Evolutionary conservation across 2,888 invertebrate genomes (phyloP).

Genomic region (Cheilosia pagana): DNA sequence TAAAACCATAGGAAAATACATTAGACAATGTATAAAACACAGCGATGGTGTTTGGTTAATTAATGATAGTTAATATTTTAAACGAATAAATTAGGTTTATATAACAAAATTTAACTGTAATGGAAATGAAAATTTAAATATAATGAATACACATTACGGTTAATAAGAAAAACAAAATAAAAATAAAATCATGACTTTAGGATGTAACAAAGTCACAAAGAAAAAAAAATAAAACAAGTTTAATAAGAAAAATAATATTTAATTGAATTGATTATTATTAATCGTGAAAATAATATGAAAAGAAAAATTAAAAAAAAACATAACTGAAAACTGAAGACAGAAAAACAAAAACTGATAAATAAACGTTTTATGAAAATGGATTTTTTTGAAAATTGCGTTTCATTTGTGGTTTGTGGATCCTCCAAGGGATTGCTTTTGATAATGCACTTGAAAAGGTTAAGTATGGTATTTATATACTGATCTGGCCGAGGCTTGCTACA

Average conservation of each 20-base stretch:
- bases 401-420: neutral
- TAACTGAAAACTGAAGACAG: constrained; percentile 8
- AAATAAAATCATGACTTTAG: constrained; percentile 39
- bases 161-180: neutral
- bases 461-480: no score
- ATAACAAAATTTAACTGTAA: constrained; percentile 44
- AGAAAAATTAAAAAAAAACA: constrained; percentile 31
- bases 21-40: constrained; percentile 54
- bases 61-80: constrained; percentile 59
- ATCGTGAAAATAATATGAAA: constrained; percentile 60
- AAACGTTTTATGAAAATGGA: constrained; percentile 74
- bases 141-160: constrained; percentile 61
- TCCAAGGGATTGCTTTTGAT: no score
- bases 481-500: no score
- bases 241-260: constrained; percentile 57
- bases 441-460: no score
- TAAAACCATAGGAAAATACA: constrained; percentile 33
- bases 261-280: constrained; percentile 69
- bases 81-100: constrained; percentile 70
- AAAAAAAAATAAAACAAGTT: constrained; percentile 45
- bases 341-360: constrained; percentile 61
- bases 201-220: constrained; percentile 35
- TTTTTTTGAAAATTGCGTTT: constrained; percentile 54
- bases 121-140: constrained; percentile 43
- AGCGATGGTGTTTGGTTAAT: constrained; percentile 68